Evolutionary conservation across 1,140 invertebrate genomes (phyloP), one percentile per base, ranked within the genome.

Genomic region (Ptiloglossa arizonensis): DNA sequence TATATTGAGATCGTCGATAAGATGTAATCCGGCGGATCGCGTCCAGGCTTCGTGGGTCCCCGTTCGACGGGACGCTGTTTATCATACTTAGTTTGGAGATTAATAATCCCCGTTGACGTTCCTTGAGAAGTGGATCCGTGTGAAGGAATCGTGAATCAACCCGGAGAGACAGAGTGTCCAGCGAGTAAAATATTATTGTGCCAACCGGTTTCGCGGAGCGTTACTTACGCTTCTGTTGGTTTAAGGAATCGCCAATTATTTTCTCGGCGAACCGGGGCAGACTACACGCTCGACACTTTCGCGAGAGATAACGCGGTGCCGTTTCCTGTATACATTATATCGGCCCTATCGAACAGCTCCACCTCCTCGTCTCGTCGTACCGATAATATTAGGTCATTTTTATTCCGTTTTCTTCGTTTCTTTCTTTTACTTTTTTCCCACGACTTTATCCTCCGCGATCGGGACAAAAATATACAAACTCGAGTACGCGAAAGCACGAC

Each of bases 71-170:
- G 24, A 35, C 6, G 32, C 44, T 52, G 57, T 79, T 81, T 72
- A 63, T 81, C 67, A 60, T 79, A 59, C 52, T 79, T 79, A 79
- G 56, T 44, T 27, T 38, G 50, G 46, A 35, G 60, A 56, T 52
- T 66, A 44, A 56, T 71, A 62, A 78, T 78, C 72, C 54, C 71
- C 27, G 54, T 62, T 54, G 67, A 80, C 48, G 57, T 46, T 32
- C 46, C 54, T 32, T 46, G 48, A 67, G 59, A 75, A 60, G 69
- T 52, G 57, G 32, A 22, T 19, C 59, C 69, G 76, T 62, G 62
- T 50, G 76, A 79, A 64, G 54, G 60, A 64, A 79, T 63, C 15
- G 69, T 52, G 72, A 73, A 73, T 79, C 56, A 73, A 70, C 41
- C 19, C 35, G 29, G 48, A 27, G 64, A 48, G 29, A 46, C 52